A percentile compares a stretch with the other conserved stretches of the same genome.
These are phyloP conservation scores for Molossus molossus DNA, from an alignment of 2,797 vertebrate genomes.

Conservation along the genomic window DNA sequence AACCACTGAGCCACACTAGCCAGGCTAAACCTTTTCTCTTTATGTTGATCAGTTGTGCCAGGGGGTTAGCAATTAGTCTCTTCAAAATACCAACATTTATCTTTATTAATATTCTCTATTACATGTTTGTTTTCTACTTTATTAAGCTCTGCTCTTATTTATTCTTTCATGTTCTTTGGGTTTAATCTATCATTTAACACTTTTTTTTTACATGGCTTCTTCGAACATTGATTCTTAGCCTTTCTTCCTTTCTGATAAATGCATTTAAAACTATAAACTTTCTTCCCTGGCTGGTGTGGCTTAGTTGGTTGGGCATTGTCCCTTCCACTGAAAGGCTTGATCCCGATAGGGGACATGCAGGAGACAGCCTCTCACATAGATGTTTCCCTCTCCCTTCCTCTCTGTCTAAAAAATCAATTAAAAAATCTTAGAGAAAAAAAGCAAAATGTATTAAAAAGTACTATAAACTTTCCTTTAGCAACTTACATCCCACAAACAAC, in stretches of 20 bases:
- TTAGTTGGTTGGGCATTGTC: too few species aligned
- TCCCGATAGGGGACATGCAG: too few species aligned
- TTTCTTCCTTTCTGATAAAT: neutral
- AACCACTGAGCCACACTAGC: too few species aligned
- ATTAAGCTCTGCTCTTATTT: neutral
- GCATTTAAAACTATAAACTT: neutral
- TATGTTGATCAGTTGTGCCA: neutral
- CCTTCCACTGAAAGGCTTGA: too few species aligned
- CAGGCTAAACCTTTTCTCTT: neutral
- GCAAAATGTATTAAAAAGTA: too few species aligned
- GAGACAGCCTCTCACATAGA: too few species aligned
- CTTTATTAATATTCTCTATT: neutral
- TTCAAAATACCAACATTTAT: constrained; percentile 17
- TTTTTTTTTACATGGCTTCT: neutral
- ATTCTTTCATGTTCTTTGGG: neutral
- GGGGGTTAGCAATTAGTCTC: neutral
- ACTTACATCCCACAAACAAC: neutral
- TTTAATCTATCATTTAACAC: constrained; percentile 36
- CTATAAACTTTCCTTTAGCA: neutral
- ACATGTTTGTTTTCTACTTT: constrained; percentile 29
- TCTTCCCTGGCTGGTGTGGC: neutral
- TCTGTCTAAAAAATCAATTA: too few species aligned
- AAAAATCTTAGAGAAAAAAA: too few species aligned
- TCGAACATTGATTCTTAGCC: neutral
- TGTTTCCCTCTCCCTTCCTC: too few species aligned